A percentile compares a stretch with the other conserved stretches of the same genome.
Conservation (phyloP, 2,888 invertebrate species). For the Idaea dimidiata region DNA sequence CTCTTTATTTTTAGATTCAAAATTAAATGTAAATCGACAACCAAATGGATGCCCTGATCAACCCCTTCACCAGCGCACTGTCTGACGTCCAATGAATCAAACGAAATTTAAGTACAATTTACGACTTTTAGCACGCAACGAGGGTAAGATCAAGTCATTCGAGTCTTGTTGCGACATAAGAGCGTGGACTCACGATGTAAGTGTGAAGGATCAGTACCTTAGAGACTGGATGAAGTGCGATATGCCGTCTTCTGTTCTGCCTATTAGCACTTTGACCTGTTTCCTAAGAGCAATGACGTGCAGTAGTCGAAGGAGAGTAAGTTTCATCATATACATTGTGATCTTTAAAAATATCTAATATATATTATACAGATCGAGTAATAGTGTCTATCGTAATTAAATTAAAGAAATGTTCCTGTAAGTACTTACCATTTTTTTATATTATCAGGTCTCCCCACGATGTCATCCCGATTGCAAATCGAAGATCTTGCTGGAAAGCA, state of each 20-base stretch:
- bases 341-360: no score
- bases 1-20: conserved; percentile 33
- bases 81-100: conserved; percentile 55
- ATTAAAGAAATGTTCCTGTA: background rate
- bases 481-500: conserved; percentile 59
- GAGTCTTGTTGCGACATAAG: conserved; percentile 77
- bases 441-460: conserved; percentile 48
- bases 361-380: no score
- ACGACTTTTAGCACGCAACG: conserved; percentile 64
- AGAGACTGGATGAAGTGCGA: conserved; percentile 71
- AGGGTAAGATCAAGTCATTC: conserved; percentile 76
- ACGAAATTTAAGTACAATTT: conserved; percentile 27
- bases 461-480: conserved; percentile 69
- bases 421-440: background rate
- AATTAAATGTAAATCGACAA: conserved; percentile 41
- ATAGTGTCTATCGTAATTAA: background rate
- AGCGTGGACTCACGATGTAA: conserved; percentile 77
- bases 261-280: conserved; percentile 44
- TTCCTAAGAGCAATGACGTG: conserved; percentile 56
- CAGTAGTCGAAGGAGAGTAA: conserved; percentile 50
- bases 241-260: conserved; percentile 59
- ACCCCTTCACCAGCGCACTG: conserved; percentile 14
- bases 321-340: conserved; percentile 9
- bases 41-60: conserved; percentile 36
- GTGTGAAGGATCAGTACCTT: conserved; percentile 50